These are phyloP conservation scores for Drosophila neonasuta DNA, from an alignment of 2,888 invertebrate species.

Conservation along the genomic window DNA sequence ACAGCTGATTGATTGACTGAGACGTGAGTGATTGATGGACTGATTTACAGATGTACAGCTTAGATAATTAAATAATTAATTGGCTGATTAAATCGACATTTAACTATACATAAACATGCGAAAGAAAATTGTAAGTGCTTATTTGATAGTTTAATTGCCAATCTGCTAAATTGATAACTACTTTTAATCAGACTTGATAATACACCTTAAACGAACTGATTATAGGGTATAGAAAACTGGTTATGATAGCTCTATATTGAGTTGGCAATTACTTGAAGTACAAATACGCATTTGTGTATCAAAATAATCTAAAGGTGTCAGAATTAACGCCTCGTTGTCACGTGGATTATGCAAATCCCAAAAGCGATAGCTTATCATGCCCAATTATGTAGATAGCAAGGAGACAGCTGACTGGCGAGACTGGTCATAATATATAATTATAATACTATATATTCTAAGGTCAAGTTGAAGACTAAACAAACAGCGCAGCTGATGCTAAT, in stretches of 20 bases:
- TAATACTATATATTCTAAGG: conserved; percentile 36
- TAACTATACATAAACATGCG: neutral
- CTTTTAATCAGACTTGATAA: neutral
- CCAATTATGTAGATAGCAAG: conserved; percentile 37
- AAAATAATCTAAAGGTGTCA: conserved; percentile 32
- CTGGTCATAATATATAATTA: neutral
- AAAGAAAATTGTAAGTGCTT: neutral
- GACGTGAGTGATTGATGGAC: neutral
- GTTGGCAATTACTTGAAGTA: conserved; percentile 12
- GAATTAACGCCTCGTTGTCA: conserved; percentile 38
- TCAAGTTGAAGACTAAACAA: conserved; percentile 58
- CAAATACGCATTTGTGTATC: conserved; percentile 9
- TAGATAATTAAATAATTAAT: neutral
- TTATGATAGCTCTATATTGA: conserved; percentile 35
- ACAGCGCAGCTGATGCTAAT: conserved; percentile 45
- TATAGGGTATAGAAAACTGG: conserved; percentile 31
- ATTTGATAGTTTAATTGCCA: neutral
- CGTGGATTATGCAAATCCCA: conserved; percentile 45
- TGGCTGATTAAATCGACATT: neutral
- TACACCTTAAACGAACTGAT: neutral
- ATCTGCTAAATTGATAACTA: too few relatives aligned
- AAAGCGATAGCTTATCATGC: conserved; percentile 37
- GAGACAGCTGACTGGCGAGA: conserved; percentile 9
- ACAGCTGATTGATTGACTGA: neutral
- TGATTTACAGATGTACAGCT: neutral